These are phyloP conservation scores for Chaetodon trifascialis DNA, from an alignment of 2,113 vertebrate species.

Conservation along the genomic window DNA sequence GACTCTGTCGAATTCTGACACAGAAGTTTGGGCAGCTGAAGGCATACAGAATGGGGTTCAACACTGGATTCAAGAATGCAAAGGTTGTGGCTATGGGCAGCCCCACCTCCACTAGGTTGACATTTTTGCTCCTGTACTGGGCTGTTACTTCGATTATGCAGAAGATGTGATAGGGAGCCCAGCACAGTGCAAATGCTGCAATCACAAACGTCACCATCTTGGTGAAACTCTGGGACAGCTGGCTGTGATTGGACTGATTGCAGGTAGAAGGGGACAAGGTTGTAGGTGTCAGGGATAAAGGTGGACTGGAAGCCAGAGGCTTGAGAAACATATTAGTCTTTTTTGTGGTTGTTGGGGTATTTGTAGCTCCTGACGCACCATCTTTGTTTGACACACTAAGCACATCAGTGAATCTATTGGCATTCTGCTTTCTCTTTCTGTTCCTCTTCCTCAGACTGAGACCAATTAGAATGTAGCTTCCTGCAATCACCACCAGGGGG, in stretches of 20 bases:
- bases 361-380: neutral
- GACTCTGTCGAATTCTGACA: conserved; percentile 76
- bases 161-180: conserved; percentile 90
- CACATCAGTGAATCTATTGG: conserved; percentile 10
- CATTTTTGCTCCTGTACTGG: conserved; percentile 39
- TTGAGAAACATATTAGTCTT: conserved; percentile 10
- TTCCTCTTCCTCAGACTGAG: conserved; percentile 84
- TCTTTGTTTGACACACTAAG: conserved; percentile 16
- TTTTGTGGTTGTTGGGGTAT: neutral
- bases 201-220: conserved; percentile 91
- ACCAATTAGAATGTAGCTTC: conserved; percentile 86
- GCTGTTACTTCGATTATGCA: conserved; percentile 86
- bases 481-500: conserved; percentile 86
- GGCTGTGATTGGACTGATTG: conserved; percentile 10
- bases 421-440: conserved; percentile 71
- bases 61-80: conserved; percentile 87
- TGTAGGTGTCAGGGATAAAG: neutral
- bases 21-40: conserved; percentile 94
- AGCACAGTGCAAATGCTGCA: conserved; percentile 88
- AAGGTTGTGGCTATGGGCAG: conserved; percentile 85
- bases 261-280: neutral
- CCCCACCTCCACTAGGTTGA: conserved; percentile 55
- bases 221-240: conserved; percentile 86
- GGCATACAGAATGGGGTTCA: conserved; percentile 93
- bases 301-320: neutral